Evolutionary conservation across 2,113 vertebrate species (phyloP), one percentile per base, ranked within the genome.

Genomic region (Nannobrachium achirus): DNA sequence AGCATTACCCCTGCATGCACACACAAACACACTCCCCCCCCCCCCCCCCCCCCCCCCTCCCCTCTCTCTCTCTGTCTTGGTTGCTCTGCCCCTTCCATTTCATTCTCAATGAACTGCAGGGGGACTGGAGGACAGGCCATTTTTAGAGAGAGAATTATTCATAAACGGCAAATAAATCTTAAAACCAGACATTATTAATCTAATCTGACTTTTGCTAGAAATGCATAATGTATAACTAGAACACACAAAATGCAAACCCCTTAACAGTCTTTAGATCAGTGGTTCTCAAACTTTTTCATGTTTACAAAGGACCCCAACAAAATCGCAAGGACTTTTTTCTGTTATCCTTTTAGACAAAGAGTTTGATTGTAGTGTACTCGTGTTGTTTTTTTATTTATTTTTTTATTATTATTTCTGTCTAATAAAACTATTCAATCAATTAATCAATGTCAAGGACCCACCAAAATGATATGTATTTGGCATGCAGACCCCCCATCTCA

Each of bases 81-180:
- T 8, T 14, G 13, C 49, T 41, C 62, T 10, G 33, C 42, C 38
- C 41, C 50, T 20, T 19, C 42, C 1, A 62, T 11, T 75, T 78
- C 78, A 82, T 78, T 69, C 74, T 81, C 71, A 63, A 77, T 82
- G 83, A 84, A 87, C 86, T 89, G 79, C 66, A 83, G 57, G n/a
- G 50, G 82, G 80, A 82, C 86, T 88, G 78, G 76, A 83, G 81
- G 79, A 88, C 78, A 89, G 70, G 65, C 69, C 10, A 56, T 53
- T 48, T n/a, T n/a, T n/a, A 63, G 41, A 8, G 11, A 1, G 7
- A 68, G 69, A 56, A 71, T 82, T 78, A 82, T 84, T 85, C 79
- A 79, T 49, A 78, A 80, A 79, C 42, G 69, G 78, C 58, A 81
- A 86, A 78, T 59, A 67, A 56, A 75, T 73, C 76, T 83, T 67